These are phyloP conservation scores for Idaea straminata DNA, from an alignment of 2,888 invertebrate genomes.

Conservation along the genomic window DNA sequence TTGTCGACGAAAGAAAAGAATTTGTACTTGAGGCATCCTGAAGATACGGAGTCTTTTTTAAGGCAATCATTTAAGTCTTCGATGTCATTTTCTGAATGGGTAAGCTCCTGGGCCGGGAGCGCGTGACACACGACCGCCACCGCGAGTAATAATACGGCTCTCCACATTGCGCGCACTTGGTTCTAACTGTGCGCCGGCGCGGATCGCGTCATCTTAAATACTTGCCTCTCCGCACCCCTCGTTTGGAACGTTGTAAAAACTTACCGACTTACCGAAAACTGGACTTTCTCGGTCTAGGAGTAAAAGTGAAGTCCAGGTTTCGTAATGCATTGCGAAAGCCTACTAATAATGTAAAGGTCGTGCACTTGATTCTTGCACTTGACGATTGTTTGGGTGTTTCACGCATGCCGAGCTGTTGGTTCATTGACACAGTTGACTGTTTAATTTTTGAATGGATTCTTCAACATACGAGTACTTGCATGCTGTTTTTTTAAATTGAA, in stretches of 20 bases:
- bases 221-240: conserved; percentile 56
- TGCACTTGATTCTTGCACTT: conserved; percentile 36
- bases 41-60: conserved; percentile 85
- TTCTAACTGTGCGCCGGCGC: conserved; percentile 62
- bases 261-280: conserved; percentile 50
- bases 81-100: conserved; percentile 87
- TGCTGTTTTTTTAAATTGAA: neutral
- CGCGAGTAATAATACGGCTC: conserved; percentile 55
- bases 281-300: conserved; percentile 73
- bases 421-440: conserved; percentile 14
- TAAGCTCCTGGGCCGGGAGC: conserved; percentile 86
- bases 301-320: conserved; percentile 75
- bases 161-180: conserved; percentile 64
- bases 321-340: conserved; percentile 65
- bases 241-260: conserved; percentile 47
- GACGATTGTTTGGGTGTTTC: conserved; percentile 18
- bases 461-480: neutral
- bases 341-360: conserved; percentile 46
- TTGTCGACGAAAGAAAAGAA: conserved; percentile 93
- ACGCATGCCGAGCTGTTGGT: conserved; percentile 12
- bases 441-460: neutral
- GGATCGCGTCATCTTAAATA: conserved; percentile 61
- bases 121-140: conserved; percentile 79
- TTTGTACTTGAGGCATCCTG: conserved; percentile 92
- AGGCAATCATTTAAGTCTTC: conserved; percentile 90